These are phyloP conservation scores for Dromococcyx pavoninus DNA, from an alignment of 2,797 vertebrate genomes.

Conservation along the genomic window DNA sequence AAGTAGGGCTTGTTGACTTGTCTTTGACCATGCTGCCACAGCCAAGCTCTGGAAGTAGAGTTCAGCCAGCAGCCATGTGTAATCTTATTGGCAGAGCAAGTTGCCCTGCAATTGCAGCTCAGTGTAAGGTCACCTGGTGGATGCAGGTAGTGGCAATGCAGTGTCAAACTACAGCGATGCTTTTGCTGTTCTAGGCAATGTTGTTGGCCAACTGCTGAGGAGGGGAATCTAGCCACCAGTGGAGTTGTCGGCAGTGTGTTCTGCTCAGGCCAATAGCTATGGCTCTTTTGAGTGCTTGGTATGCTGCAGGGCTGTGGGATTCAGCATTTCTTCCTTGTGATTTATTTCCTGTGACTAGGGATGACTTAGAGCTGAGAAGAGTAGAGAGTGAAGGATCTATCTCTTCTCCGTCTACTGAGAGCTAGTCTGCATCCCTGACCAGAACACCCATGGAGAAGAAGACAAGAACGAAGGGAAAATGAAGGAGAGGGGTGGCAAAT, in stretches of 20 bases:
- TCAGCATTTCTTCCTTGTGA: neutral
- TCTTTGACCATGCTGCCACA: neutral
- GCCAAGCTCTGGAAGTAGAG: neutral
- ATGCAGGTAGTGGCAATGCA: neutral
- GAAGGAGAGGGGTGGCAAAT: neutral
- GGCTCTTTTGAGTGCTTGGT: neutral
- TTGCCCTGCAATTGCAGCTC: neutral
- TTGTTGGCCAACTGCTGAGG: neutral
- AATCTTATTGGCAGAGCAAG: neutral
- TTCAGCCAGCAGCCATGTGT: fast-evolving
- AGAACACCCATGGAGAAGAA: neutral
- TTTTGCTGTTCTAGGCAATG: neutral
- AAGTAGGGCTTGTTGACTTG: neutral
- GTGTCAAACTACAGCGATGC: fast-evolving
- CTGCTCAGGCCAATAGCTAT: neutral
- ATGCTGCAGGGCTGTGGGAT: neutral
- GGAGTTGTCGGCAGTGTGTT: neutral
- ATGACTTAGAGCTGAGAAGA: neutral
- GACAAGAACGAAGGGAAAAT: neutral
- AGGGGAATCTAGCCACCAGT: neutral
- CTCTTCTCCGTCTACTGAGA: neutral
- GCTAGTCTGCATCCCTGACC: neutral
- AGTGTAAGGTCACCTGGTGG: fast-evolving
- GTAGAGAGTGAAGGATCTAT: neutral
- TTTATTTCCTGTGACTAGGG: neutral